Evolutionary conservation across 2,113 vertebrate species (phyloP), one percentile per base, ranked within the genome.

Genomic region (Hyperopisus bebe): DNA sequence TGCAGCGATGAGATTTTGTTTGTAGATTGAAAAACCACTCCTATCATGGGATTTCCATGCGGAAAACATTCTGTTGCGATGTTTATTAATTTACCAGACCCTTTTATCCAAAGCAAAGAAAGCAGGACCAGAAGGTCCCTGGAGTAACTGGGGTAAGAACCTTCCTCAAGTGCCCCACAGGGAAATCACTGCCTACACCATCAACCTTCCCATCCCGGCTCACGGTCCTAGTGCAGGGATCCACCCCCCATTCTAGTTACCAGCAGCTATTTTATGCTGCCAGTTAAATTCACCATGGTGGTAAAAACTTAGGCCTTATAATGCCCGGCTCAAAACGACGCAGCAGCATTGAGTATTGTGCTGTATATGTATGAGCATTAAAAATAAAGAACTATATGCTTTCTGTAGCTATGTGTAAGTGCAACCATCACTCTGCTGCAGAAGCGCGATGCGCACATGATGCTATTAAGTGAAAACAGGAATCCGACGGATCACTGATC

Each of bases 281-380:
- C 85, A 51, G 8, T 86, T 86, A 86, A 86, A 51, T 31, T 48
- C 4, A 9, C 6, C 31, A 53, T 17, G 35, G 5, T 55, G 85
- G 31, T 27, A n/a, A 86, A 86, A 86, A 19, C 46, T 2, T 31
- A 51, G 3, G 4, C 46, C 58, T 66, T 86, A 88, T 55, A 50
- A 89, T 80, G 58, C 35, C 51, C 87, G 85, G 86, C 88, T 88
- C 89, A 88, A 86, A 89, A 74, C 24, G 86, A 88, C 10, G 11
- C 9, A 5, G 24, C 15, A 19, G 11, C 48, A 19, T 87, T 87
- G 13, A 87, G 47, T 53, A 55, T 53, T 31, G 48, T 53, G 31
- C 50, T 84, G 39, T 35, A 50, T 86, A 86, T 27, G 21, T 50
- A 15, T 86, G 77, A 19, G 42, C 77, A 82, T 82, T 82, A 82